phyloP scores from a whole-genome alignment of 1,140 invertebrate species.

The Heliconius nattereri region DNA sequence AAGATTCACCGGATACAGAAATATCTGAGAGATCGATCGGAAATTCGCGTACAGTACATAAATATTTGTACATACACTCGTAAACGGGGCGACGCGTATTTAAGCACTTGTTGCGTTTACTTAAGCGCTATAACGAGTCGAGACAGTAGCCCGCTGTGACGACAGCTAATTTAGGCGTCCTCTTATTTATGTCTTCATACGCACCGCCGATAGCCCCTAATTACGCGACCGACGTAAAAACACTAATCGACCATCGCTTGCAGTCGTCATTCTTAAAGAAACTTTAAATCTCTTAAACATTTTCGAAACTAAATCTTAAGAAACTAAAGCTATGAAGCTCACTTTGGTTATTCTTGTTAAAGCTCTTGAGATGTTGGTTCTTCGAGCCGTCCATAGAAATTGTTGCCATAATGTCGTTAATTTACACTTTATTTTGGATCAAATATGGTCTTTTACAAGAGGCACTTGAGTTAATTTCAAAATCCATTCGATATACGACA shows the following conservation, averaged over 20 bases:
- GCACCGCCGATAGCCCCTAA: conserved; percentile 76
- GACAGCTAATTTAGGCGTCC: conserved; percentile 58
- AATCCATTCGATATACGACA: conserved; percentile 29
- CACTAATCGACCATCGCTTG: conserved; percentile 74
- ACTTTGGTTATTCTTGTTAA: background rate
- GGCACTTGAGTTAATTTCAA: conserved; percentile 31
- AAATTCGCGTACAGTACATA: conserved; percentile 38
- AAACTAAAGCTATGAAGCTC: background rate
- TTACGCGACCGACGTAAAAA: conserved; percentile 72
- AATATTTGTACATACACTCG: conserved; percentile 14
- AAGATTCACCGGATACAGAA: conserved; percentile 41
- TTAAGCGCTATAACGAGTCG: conserved; percentile 30
- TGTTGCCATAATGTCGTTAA: conserved; percentile 38
- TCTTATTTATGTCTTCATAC: conserved; percentile 79
- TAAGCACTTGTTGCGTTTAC: conserved; percentile 17
- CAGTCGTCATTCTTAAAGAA: conserved; percentile 8
- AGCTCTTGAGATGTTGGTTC: background rate
- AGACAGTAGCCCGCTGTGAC: conserved; percentile 24
- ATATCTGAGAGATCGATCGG: conserved; percentile 50
- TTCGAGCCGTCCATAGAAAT: conserved; percentile 13
- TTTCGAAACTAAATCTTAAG: background rate
- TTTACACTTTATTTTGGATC: conserved; percentile 18
- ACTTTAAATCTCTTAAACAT: conserved; percentile 20
- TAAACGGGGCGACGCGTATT: conserved; percentile 17
- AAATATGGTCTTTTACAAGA: conserved; percentile 32